Percentiles rank a stretch among this genome's conserved stretches.
Evolutionary conservation across 64 coral and sea anemone genomes (phyloP).

Genomic region (Astreopora myriophthalma): DNA sequence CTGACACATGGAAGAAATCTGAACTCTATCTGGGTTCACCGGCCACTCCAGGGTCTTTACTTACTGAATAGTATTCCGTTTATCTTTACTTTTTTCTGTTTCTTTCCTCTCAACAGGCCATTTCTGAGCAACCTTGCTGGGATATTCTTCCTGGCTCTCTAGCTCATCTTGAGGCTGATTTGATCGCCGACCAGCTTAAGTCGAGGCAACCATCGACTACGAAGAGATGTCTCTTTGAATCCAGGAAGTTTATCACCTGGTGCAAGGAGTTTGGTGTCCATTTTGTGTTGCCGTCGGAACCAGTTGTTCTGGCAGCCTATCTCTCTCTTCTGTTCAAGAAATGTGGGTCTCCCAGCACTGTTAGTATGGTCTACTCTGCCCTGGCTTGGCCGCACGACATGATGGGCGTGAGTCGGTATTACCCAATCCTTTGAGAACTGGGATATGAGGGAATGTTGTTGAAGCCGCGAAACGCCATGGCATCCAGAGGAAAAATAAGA

Average conservation of each 20-base stretch:
- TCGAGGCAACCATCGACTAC: not conserved
- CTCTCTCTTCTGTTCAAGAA: not conserved
- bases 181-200: not conserved
- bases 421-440: no score
- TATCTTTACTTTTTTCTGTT: not conserved
- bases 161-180: not conserved
- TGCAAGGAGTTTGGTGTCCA: not conserved
- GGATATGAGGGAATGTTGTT: not conserved
- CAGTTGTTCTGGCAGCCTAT: not conserved
- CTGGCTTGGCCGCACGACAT: no score
- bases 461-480: slow-evolving; percentile 2
- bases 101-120: not conserved
- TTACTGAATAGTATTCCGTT: not conserved
- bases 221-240: not conserved
- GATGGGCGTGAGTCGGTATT: no score
- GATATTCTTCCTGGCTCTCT: not conserved
- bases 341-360: not conserved
- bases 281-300: not conserved
- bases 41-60: not conserved
- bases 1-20: not conserved
- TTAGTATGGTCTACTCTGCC: no score
- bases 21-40: not conserved
- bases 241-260: not conserved
- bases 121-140: not conserved
- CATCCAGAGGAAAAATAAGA: not conserved